Evolutionary conservation across 2,113 vertebrate genomes (phyloP).

Genomic region (Meles meles): DNA sequence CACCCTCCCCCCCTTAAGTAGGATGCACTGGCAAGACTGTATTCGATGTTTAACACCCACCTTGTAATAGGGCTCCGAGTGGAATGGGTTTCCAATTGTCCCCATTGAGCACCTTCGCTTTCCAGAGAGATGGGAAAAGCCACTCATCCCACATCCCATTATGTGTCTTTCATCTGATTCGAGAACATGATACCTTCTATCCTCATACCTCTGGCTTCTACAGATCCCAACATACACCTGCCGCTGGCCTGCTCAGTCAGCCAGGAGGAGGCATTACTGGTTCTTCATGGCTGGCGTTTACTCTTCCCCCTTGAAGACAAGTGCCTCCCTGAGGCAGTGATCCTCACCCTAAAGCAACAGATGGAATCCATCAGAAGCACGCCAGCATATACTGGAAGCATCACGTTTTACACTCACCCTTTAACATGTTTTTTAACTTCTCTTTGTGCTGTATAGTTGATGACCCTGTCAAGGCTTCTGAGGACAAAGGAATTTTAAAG

Average conservation of each 20-base stretch:
- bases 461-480: neutral
- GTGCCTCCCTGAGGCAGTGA: neutral
- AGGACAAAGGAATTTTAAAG: conserved; percentile 13
- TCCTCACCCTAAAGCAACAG: neutral
- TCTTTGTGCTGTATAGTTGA: neutral
- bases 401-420: neutral
- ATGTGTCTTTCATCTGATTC: neutral
- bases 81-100: neutral
- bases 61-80: neutral
- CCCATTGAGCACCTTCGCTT: neutral
- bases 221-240: neutral
- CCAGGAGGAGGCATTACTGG: neutral
- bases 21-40: neutral
- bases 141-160: neutral
- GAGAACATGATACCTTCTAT: neutral
- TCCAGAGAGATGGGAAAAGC: neutral
- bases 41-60: neutral
- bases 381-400: neutral
- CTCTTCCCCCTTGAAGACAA: neutral
- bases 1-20: neutral
- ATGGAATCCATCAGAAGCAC: neutral
- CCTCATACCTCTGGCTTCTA: neutral
- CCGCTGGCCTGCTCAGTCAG: neutral
- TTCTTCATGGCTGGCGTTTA: neutral
- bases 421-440: neutral